phyloP scores from a whole-genome alignment of 2,888 invertebrate species.

The Phaonia tiefii region DNA sequence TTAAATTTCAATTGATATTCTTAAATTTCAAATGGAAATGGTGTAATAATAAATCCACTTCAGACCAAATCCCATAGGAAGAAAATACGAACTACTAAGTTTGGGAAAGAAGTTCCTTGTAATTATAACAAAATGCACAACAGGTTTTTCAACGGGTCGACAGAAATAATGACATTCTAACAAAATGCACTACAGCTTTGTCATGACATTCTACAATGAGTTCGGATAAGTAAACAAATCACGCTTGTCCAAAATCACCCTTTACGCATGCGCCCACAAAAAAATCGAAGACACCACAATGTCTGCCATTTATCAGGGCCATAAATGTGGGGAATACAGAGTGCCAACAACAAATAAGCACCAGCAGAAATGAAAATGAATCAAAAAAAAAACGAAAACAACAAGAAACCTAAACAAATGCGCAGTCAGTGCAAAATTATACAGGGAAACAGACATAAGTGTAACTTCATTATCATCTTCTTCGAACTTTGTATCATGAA shows the following conservation, averaged over 20 bases:
- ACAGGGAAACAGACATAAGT: constrained; percentile 7
- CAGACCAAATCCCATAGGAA: too few relatives aligned
- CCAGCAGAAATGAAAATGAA: constrained; percentile 20
- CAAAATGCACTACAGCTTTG: too few relatives aligned
- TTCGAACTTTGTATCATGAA: constrained; percentile 60
- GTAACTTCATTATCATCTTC: constrained; percentile 41
- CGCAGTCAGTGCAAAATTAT: background rate
- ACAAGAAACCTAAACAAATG: constrained; percentile 21
- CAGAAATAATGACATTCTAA: too few relatives aligned
- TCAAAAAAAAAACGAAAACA: constrained; percentile 20
- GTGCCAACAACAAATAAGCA: constrained; percentile 30
- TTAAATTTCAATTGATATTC: too few relatives aligned
- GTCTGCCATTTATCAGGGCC: constrained; percentile 62
- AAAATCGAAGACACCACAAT: constrained; percentile 59
- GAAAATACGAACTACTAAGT: too few relatives aligned
- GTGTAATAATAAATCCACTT: too few relatives aligned
- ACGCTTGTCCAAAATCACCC: background rate
- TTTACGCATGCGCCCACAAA: constrained; percentile 2
- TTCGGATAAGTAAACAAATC: too few relatives aligned
- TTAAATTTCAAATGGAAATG: too few relatives aligned
- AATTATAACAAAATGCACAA: too few relatives aligned
- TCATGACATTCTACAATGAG: too few relatives aligned
- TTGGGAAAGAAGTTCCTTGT: too few relatives aligned
- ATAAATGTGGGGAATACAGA: constrained; percentile 41
- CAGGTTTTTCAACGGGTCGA: too few relatives aligned